These are phyloP conservation scores for Drosophila leontia DNA, from an alignment of 1,140 invertebrate genomes.

Conservation along the genomic window DNA sequence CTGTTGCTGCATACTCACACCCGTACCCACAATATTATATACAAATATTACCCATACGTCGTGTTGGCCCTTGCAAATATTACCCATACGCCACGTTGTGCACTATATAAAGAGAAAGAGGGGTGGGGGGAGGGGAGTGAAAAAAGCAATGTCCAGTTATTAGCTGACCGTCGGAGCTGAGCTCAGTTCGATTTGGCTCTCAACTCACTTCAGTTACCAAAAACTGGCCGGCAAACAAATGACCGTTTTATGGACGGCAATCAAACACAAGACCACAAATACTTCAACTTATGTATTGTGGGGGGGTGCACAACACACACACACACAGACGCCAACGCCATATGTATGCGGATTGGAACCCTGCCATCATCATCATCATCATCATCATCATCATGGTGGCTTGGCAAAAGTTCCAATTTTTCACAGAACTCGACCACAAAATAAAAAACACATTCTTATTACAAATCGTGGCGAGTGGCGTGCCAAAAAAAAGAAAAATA, in stretches of 20 bases:
- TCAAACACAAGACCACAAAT: conserved; percentile 74
- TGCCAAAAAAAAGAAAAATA: conserved; percentile 54
- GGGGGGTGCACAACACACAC: neutral
- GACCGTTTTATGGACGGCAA: conserved; percentile 71
- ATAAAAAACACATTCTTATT: conserved; percentile 74
- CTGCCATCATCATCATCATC: conserved; percentile 66
- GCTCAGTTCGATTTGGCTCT: conserved; percentile 11
- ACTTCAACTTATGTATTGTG: conserved; percentile 45
- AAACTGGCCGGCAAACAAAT: conserved; percentile 68
- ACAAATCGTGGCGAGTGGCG: conserved; percentile 67
- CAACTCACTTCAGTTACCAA: conserved; percentile 9
- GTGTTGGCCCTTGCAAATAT: conserved; percentile 35
- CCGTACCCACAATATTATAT: neutral
- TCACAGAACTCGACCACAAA: conserved; percentile 64
- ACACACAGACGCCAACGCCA: conserved; percentile 19
- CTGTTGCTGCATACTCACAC: conserved; percentile 3
- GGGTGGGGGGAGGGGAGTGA: neutral
- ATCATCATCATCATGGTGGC: conserved; percentile 56
- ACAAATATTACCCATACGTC: conserved; percentile 54
- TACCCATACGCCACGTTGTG: conserved; percentile 52
- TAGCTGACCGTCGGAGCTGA: conserved; percentile 20
- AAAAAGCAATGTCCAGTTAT: conserved; percentile 61
- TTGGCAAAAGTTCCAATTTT: conserved; percentile 80
- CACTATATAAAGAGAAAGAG: neutral
- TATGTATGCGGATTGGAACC: conserved; percentile 49